A percentile compares a stretch with the other conserved stretches of the same genome.
Conservation (phyloP, 1,140 invertebrate species). For the Pseudomyrmex dendroicus region DNA sequence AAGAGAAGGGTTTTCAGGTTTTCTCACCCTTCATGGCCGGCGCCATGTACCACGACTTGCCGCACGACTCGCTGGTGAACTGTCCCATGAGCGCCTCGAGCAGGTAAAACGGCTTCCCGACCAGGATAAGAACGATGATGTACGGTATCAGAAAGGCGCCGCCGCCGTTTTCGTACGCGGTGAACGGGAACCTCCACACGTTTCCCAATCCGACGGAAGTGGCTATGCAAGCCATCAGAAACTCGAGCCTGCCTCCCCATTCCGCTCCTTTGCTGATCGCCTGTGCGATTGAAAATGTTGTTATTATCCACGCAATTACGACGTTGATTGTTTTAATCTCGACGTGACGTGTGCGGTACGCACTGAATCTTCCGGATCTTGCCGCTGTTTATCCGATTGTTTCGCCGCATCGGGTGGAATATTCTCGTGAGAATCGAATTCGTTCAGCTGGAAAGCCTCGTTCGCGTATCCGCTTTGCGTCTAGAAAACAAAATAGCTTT, state of each 20-base stretch:
- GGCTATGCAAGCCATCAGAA: constrained; percentile 94
- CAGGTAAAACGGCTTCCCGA: constrained; percentile 96
- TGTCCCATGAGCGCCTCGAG: constrained; percentile 93
- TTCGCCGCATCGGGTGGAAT: constrained; percentile 12
- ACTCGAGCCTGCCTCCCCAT: constrained; percentile 95
- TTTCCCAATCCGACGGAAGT: constrained; percentile 95
- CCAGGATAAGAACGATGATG: constrained; percentile 92
- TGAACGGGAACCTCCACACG: constrained; percentile 95
- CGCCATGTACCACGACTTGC: constrained; percentile 85
- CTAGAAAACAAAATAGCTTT: constrained; percentile 44
- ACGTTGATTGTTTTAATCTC: background rate
- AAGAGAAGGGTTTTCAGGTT: background rate
- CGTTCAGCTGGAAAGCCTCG: constrained; percentile 67
- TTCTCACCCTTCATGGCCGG: constrained; percentile 88
- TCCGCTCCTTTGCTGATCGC: constrained; percentile 84
- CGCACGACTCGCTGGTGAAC: constrained; percentile 90
- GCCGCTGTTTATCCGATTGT: constrained; percentile 6
- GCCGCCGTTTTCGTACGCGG: constrained; percentile 94
- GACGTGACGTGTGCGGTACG: background rate
- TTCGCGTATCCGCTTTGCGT: constrained; percentile 67
- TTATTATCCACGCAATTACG: background rate
- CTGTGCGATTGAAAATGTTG: background rate
- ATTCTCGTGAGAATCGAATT: constrained; percentile 28
- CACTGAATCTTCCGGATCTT: background rate
- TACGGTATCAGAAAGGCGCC: constrained; percentile 94